Conservation (phyloP, 2,113 vertebrate genomes). For the Cranoglanis bouderius region DNA sequence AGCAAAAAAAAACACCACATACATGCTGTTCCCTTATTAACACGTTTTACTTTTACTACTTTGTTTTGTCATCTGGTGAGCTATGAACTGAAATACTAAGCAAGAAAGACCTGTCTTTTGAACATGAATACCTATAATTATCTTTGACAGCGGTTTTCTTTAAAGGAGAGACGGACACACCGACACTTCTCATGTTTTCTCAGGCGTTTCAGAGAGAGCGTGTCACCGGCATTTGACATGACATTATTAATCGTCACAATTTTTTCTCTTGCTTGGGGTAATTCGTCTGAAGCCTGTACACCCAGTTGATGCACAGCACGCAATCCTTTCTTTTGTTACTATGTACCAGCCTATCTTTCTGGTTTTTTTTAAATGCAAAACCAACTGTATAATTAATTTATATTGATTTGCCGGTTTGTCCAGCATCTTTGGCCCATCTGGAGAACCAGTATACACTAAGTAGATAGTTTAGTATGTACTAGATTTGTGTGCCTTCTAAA, state of each 20-base stretch:
- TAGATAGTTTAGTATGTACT: background rate
- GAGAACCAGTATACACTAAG: background rate
- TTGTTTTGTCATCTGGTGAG: background rate
- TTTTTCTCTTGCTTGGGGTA: background rate
- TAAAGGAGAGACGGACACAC: background rate
- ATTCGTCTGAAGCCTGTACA: background rate
- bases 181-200: conserved; percentile 22
- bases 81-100: background rate
- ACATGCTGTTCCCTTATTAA: background rate
- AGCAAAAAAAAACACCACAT: background rate
- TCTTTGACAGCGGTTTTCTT: conserved; percentile 32
- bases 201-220: conserved; percentile 9
- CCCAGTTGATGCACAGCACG: background rate
- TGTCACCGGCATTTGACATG: conserved; percentile 3
- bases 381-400: background rate
- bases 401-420: background rate
- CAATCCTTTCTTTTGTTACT: conserved; percentile 6
- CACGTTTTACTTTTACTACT: background rate
- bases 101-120: conserved; percentile 34
- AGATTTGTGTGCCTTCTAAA: background rate
- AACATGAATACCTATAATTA: conserved; percentile 42
- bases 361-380: background rate
- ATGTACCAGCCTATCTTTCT: background rate
- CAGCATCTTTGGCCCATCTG: background rate
- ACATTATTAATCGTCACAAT: conserved; percentile 2